Base-by-base conservation (phyloP, 2,888 invertebrate genomes). In the Cosmorhoe ocellata region DNA sequence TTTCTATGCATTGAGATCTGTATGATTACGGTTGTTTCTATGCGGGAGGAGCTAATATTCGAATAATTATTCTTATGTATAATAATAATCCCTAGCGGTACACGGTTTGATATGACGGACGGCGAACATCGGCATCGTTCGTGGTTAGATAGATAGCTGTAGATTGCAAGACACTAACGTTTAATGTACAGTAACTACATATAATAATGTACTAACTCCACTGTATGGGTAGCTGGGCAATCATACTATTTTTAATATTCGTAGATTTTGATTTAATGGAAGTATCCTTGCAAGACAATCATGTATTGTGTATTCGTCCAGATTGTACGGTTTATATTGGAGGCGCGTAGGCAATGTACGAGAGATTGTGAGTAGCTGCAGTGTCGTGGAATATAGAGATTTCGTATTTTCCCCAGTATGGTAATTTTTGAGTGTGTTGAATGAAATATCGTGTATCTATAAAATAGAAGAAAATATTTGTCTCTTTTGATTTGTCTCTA, bases 181-280 rank as follows among this genome's bases (percentile, higher is more conserved):
- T 69, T 78, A 79, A 69, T 86, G 86, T 87, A 86, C 88, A 87
- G 86, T 87, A 85, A 84, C 40, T 72, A n/a, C n/a, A n/a, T 77
- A 80, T n/a, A 79, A 79, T 82, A 38, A 51, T 39, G 30, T 44
- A 88, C 86, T 86, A 86, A 88, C 82, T 84, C 84, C 86, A 84
- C 84, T 84, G 77, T 82, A 81, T 84, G 84, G 88, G 88, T 88
- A 88, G 88, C 84, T 87, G 88, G 88, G 86, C 87, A 87, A 88
- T 85, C 86, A 74, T 84, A 84, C 79, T 86, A 82, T 82, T 83
- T 84, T 85, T 83, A 84, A 78, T 84, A 82, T 77, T 76, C 72
- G 74, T 81, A 81, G 74, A 52, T 78, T 77, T 78, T 77, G 71
- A 74, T 78, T 78, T 69, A 71, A n/a, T n/a, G n/a, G n/a, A 72